Conservation (phyloP, 2,113 vertebrate genomes). For the Bucco capensis region DNA sequence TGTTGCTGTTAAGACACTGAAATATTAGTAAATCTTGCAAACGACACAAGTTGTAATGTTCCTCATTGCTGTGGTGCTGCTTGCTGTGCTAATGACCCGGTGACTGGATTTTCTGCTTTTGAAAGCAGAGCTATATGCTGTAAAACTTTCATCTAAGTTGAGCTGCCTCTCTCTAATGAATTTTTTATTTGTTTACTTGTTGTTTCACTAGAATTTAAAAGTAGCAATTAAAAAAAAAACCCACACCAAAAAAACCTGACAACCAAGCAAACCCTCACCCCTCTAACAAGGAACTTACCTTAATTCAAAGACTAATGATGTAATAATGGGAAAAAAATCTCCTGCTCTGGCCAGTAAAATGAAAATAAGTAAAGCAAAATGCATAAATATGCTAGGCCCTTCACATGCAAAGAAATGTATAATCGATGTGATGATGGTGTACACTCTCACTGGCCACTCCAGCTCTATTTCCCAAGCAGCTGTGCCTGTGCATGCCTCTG, state of each 20-base stretch:
- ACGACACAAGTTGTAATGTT: slow-evolving; percentile 23
- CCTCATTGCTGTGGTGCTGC: slow-evolving; percentile 16
- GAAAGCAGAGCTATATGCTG: slow-evolving; percentile 62
- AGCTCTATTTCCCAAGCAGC: neutral
- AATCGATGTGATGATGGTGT: slow-evolving; percentile 10
- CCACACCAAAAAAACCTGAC: neutral
- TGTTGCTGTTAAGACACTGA: slow-evolving; percentile 51
- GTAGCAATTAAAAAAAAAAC: slow-evolving; percentile 62
- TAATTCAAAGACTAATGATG: slow-evolving; percentile 42
- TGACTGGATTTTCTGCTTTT: slow-evolving; percentile 67
- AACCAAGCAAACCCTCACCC: neutral
- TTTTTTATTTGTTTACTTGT: slow-evolving; percentile 82
- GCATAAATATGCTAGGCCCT: neutral
- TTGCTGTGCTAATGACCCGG: slow-evolving; percentile 71
- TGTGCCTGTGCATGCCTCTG: neutral
- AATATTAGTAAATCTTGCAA: slow-evolving; percentile 63
- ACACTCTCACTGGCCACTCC: neutral
- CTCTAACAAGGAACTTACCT: neutral
- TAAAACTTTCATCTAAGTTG: slow-evolving; percentile 73
- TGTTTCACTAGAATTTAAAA: slow-evolving; percentile 70
- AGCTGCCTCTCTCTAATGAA: slow-evolving; percentile 74
- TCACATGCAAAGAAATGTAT: neutral
- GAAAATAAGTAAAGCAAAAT: neutral
- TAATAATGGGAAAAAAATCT: neutral
- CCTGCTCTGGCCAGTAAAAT: neutral